Conservation (phyloP, 2,888 invertebrate species). For the Agrochola litura region DNA sequence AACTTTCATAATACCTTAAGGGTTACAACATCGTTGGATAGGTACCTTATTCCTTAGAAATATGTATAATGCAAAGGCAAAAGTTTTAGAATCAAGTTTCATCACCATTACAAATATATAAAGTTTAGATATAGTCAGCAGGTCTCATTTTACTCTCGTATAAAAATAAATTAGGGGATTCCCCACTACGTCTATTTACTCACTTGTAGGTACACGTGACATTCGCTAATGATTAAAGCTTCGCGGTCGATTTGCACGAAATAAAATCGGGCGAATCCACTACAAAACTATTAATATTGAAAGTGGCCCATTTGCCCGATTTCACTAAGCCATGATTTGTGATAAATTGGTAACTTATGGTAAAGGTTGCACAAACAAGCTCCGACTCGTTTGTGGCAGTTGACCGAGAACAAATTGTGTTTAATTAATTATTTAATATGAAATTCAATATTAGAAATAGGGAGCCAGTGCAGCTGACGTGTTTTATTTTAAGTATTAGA, state of each 20-base stretch:
- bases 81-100: slow-evolving; percentile 47
- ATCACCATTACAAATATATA: slow-evolving; percentile 39
- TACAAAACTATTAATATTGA: not conserved
- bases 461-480: not conserved
- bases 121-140: slow-evolving; percentile 22
- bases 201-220: slow-evolving; percentile 31
- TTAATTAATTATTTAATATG: too few species aligned
- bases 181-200: slow-evolving; percentile 31
- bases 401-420: not conserved
- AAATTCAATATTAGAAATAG: not conserved
- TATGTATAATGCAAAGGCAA: slow-evolving; percentile 46
- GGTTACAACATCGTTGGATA: slow-evolving; percentile 11
- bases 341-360: slow-evolving; percentile 6
- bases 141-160: slow-evolving; percentile 35
- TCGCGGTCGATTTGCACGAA: not conserved
- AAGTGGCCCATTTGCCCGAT: not conserved
- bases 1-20: slow-evolving; percentile 2
- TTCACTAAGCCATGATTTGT: not conserved
- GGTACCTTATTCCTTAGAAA: slow-evolving; percentile 21
- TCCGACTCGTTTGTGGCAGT: not conserved
- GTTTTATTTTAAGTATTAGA: not conserved
- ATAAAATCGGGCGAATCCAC: not conserved
- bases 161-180: slow-evolving; percentile 55
- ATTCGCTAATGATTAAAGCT: slow-evolving; percentile 12
- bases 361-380: not conserved